phyloP scores from a whole-genome alignment of 2,888 invertebrate genomes.

The Anticlea derivata region DNA sequence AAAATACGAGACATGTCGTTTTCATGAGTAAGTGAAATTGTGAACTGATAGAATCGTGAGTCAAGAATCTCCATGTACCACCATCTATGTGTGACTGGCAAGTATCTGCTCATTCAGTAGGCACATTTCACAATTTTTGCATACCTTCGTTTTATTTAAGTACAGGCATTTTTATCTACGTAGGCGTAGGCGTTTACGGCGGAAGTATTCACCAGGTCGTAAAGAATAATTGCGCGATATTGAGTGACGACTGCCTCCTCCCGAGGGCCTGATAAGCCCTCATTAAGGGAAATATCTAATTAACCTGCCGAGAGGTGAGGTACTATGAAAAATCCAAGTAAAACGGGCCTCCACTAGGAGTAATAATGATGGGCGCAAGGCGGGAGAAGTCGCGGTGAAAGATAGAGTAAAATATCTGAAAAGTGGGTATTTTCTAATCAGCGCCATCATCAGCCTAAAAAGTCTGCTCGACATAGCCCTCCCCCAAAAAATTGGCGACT shows the following conservation, averaged over 20 bases:
- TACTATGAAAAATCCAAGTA: constrained; percentile 66
- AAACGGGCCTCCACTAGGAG: constrained; percentile 54
- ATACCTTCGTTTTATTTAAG: neutral
- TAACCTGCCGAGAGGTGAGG: constrained; percentile 51
- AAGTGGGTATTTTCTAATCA: no score
- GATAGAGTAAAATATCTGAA: no score
- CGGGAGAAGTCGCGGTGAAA: constrained; percentile 29
- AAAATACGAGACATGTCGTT: no score
- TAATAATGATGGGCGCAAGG: constrained; percentile 41
- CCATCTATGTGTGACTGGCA: no score
- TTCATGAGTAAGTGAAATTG: no score
- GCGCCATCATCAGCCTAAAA: no score
- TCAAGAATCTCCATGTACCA: no score
- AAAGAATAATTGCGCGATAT: constrained; percentile 62
- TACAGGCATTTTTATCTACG: neutral
- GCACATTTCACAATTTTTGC: no score
- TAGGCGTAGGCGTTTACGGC: neutral
- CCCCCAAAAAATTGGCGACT: no score
- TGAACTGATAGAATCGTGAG: no score
- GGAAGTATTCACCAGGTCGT: constrained; percentile 31
- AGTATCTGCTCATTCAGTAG: no score
- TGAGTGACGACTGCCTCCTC: constrained; percentile 46
- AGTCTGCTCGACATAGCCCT: no score
- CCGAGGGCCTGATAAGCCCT: constrained; percentile 60
- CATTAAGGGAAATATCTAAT: constrained; percentile 73